A percentile compares a stretch with the other conserved stretches of the same genome.
These are phyloP conservation scores for Drosophila lacertosa DNA, from an alignment of 1,140 invertebrate species.

Conservation along the genomic window DNA sequence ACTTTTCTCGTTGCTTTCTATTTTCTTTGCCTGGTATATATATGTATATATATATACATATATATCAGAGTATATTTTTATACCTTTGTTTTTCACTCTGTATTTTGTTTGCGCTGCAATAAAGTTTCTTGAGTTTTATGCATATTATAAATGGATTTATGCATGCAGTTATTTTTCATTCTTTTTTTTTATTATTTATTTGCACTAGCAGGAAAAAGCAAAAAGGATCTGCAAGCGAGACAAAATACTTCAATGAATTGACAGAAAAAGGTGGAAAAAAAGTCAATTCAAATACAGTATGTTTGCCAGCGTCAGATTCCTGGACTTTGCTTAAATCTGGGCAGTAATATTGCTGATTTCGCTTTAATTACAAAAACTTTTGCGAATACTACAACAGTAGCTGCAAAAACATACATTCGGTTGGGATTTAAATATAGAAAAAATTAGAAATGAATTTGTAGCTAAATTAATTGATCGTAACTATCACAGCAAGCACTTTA, in stretches of 20 bases:
- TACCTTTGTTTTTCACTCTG: not conserved
- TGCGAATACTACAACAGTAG: not conserved
- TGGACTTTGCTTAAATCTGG: slow-evolving; percentile 16
- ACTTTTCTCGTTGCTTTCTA: slow-evolving; percentile 7
- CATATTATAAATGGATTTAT: slow-evolving; percentile 41
- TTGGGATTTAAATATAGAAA: not conserved
- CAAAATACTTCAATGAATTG: slow-evolving; percentile 32
- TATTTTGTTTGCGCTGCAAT: slow-evolving; percentile 5
- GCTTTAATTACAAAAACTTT: slow-evolving; percentile 2
- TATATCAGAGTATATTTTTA: not conserved
- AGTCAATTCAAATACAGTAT: slow-evolving; percentile 66
- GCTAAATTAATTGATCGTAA: too few relatives aligned
- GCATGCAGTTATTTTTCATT: not conserved
- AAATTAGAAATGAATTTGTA: too few relatives aligned
- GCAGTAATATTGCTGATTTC: slow-evolving; percentile 2
- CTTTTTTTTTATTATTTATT: not conserved
- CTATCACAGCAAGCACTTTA: too few relatives aligned
- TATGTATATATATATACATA: too few relatives aligned
- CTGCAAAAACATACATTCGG: not conserved
- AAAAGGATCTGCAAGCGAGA: slow-evolving; percentile 3
- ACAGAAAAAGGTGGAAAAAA: slow-evolving; percentile 21
- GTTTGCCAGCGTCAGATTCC: slow-evolving; percentile 44
- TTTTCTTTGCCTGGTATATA: slow-evolving; percentile 20
- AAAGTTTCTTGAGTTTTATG: slow-evolving; percentile 34
- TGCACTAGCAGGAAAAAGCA: not conserved